Conservation (phyloP, 2,888 invertebrate species). For the Tipula vernalis region DNA sequence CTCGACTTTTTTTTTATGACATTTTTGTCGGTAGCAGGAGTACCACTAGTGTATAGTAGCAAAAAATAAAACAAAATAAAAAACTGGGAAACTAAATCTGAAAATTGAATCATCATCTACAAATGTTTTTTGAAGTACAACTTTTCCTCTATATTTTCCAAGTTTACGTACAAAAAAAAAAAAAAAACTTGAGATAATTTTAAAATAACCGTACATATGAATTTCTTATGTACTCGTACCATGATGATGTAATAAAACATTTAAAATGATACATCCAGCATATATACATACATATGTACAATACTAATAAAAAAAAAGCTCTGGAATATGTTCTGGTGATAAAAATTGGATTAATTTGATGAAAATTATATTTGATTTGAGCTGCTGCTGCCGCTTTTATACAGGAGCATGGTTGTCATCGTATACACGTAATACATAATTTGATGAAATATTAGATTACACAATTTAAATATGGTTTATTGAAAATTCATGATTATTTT, state of each 20-base stretch:
- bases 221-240: background rate
- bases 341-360: background rate
- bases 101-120: constrained; percentile 4
- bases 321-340: background rate
- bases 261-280: background rate
- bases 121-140: background rate
- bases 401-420: background rate
- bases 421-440: background rate
- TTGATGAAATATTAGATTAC: background rate
- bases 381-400: background rate
- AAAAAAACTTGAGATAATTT: background rate
- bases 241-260: background rate
- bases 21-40: background rate
- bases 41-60: background rate
- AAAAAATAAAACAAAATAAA: background rate
- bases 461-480: background rate
- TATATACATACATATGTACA: background rate
- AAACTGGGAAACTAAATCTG: background rate
- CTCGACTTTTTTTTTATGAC: background rate
- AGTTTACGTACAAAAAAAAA: background rate
- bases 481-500: background rate
- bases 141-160: background rate
- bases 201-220: background rate
- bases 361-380: constrained; percentile 4
- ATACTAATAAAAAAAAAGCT: background rate